Base-by-base conservation (phyloP, 2,797 vertebrate species). In the Sebastes ruberrimus region DNA sequence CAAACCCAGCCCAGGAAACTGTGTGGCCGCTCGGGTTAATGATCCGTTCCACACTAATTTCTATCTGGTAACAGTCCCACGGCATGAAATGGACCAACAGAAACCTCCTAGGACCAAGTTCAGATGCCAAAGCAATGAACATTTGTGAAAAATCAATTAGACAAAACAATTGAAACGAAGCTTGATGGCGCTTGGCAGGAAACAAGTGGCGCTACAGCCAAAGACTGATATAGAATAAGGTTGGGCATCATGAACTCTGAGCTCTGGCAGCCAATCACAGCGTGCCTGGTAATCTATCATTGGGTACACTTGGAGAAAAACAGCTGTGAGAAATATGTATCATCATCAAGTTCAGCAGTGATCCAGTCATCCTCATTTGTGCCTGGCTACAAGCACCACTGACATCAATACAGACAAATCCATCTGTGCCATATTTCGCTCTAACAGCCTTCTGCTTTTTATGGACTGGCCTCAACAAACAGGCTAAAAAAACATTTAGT, bases 81-180 rank as follows among this genome's bases (percentile, higher is more conserved):
- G 23, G 25, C 22, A 56, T 63, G 66, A 79, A 78, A 30, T 20
- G 20, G 23, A 78, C 52, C 42, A 61, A 53, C 28, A 46, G 49
- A 72, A 72, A 33, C 52, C 63, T 80, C 42, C 28, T 1, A 42
- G 55, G 68, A 72, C 59, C 27, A 68, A 38, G 20, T 57, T 56
- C 8, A 42, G 65, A 69, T 20, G 14, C 42, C 74, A 60, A 28
- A 10, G 9, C 52, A 71, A 46, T 28, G 23, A 74, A 33, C 35
- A 20, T 73, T 63, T 79, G 10, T 60, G 20, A 30, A 81, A 81
- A 65, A 82, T 77, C 74, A 75, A 78, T 80, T 30, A 72, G 8
- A 67, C 7, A 32, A 75, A 75, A 76, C 76, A 76, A 61, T 38
- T 10, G 25, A 79, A 78, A 72, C 42, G 5, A 57, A 30, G 66